Conservation (phyloP, 2,113 vertebrate species). For the Toxotes chatareus region DNA sequence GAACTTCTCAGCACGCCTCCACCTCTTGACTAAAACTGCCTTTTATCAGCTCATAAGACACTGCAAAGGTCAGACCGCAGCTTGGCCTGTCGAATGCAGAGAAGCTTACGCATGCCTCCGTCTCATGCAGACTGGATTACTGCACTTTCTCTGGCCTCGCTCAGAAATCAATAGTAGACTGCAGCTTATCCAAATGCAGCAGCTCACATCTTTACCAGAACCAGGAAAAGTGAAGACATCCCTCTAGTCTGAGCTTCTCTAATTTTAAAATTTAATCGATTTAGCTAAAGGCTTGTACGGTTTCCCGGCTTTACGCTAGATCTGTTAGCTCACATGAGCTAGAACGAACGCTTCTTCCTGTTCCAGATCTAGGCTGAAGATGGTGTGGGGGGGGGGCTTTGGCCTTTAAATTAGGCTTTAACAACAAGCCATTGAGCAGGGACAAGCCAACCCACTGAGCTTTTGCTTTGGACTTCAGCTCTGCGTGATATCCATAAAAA, state of each 20-base stretch:
- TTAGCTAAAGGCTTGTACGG: background rate
- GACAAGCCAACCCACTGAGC: background rate
- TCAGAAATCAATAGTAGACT: conserved; percentile 60
- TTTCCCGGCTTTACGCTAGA: conserved; percentile 13
- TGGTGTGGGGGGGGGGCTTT: background rate
- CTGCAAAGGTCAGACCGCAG: conserved; percentile 28
- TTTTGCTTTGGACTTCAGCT: background rate
- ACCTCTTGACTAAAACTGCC: conserved; percentile 22
- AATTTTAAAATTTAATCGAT: conserved; percentile 32
- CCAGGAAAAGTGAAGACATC: background rate
- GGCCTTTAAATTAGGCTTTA: conserved; percentile 5
- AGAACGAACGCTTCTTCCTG: background rate
- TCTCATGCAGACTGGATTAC: conserved; percentile 67
- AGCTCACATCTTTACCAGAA: background rate
- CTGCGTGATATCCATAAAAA: conserved; percentile 22
- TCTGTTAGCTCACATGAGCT: background rate
- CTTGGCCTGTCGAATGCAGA: conserved; percentile 5
- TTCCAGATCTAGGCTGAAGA: background rate
- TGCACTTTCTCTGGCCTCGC: conserved; percentile 53
- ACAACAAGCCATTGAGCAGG: background rate
- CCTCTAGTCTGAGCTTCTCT: conserved; percentile 8
- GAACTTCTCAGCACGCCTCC: background rate
- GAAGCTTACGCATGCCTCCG: conserved; percentile 24
- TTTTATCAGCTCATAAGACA: conserved; percentile 38
- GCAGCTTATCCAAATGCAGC: conserved; percentile 52